Evolutionary conservation across 2,888 invertebrate species (phyloP).

Genomic region (Sympetrum striolatum): DNA sequence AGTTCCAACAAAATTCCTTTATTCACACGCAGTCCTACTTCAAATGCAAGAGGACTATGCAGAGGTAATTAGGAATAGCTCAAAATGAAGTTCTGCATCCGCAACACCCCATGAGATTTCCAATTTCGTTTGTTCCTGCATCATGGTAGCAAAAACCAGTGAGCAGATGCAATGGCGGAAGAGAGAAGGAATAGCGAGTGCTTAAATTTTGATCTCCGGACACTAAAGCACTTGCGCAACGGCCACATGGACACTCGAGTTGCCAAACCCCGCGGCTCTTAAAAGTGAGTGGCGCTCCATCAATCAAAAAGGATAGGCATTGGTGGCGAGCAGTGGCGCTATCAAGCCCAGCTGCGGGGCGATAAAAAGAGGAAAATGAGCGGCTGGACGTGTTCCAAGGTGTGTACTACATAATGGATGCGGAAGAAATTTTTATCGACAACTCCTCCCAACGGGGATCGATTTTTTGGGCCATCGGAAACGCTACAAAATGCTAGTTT

Average conservation of each 20-base stretch:
- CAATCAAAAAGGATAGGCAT: background rate
- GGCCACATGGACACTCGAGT: background rate
- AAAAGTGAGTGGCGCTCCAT: background rate
- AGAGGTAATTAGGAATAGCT: no score
- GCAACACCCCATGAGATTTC: no score
- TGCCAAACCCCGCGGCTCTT: background rate
- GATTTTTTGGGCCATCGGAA: background rate
- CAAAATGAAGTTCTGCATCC: no score
- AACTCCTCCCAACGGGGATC: background rate
- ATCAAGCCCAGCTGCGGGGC: background rate
- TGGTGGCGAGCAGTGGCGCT: background rate
- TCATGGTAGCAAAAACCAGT: no score
- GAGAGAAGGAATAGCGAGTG: background rate
- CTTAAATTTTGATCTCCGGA: background rate
- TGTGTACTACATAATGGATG: constrained; percentile 29
- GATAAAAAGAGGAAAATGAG: background rate
- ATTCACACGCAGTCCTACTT: no score
- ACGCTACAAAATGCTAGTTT: no score
- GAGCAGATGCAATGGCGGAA: background rate
- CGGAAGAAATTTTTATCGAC: background rate
- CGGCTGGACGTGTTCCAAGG: constrained; percentile 5
- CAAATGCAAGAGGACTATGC: no score
- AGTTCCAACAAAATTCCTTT: no score
- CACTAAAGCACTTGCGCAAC: background rate
- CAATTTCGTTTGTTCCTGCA: no score